Evolutionary conservation across 35 echinoderm and acorn worm species (phyloP).

Genomic region (Heliocidaris tuberculata): DNA sequence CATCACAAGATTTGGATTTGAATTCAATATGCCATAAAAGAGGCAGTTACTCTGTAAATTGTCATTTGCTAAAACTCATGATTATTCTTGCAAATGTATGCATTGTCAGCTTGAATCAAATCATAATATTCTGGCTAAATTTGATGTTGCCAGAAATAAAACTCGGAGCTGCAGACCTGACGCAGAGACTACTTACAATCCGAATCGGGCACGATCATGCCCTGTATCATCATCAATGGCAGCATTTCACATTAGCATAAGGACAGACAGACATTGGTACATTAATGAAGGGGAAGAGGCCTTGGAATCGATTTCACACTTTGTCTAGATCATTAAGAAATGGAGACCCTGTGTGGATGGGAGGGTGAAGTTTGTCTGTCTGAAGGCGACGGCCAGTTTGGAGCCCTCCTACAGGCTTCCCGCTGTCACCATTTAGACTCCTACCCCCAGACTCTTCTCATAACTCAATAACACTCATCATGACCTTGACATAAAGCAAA

Average conservation of each 20-base stretch:
- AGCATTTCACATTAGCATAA: background rate
- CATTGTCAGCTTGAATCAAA: no score
- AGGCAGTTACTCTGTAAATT: no score
- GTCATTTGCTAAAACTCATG: no score
- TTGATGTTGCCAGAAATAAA: no score
- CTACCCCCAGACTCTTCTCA: background rate
- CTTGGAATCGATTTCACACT: conserved; percentile 43
- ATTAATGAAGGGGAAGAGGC: background rate
- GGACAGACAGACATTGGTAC: background rate
- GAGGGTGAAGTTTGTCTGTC: background rate
- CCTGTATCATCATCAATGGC: background rate
- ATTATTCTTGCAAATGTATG: no score
- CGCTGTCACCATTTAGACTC: background rate
- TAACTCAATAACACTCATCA: background rate
- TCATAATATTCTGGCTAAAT: no score
- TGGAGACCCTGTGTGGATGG: background rate
- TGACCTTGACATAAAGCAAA: background rate
- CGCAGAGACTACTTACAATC: background rate
- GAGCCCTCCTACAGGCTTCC: conserved; percentile 12
- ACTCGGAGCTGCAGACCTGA: background rate
- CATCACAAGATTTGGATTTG: no score
- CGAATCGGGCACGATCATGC: background rate
- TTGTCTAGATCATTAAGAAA: conserved; percentile 51
- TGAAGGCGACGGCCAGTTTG: conserved; percentile 6
- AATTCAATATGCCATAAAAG: no score